phyloP scores from a whole-genome alignment of 2,113 vertebrate genomes.

The Alosa alosa region DNA sequence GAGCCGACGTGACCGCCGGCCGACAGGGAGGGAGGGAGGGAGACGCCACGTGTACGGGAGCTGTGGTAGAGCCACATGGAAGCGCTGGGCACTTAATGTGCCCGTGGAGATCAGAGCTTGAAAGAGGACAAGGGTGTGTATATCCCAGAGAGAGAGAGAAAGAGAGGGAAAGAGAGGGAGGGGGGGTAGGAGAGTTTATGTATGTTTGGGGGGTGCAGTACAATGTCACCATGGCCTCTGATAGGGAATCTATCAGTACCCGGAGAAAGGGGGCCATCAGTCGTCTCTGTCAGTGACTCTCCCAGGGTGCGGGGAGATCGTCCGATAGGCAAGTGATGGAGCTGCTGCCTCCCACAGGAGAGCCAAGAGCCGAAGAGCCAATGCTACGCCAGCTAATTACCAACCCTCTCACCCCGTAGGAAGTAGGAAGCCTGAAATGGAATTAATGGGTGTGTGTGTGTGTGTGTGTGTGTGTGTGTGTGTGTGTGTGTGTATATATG shows the following conservation, averaged over 20 bases:
- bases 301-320: neutral
- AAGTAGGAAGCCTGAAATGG: conserved; percentile 40
- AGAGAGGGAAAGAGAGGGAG: neutral
- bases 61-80: neutral
- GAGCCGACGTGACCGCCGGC: neutral
- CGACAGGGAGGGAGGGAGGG: neutral
- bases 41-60: neutral
- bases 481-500: conserved; percentile 9
- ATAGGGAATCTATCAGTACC: neutral
- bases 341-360: neutral
- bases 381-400: neutral
- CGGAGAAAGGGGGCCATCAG: neutral
- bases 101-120: neutral
- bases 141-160: neutral
- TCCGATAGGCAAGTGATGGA: neutral
- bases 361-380: neutral
- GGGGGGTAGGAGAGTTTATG: neutral
- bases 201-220: neutral
- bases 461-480: conserved; percentile 22
- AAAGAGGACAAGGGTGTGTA: neutral
- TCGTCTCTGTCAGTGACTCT: neutral
- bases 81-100: neutral
- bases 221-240: neutral
- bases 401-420: conserved; percentile 17
- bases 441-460: conserved; percentile 34